These are phyloP conservation scores for Sinopyrophorus schimmeli DNA, from an alignment of 2,888 invertebrate genomes.

Conservation along the genomic window DNA sequence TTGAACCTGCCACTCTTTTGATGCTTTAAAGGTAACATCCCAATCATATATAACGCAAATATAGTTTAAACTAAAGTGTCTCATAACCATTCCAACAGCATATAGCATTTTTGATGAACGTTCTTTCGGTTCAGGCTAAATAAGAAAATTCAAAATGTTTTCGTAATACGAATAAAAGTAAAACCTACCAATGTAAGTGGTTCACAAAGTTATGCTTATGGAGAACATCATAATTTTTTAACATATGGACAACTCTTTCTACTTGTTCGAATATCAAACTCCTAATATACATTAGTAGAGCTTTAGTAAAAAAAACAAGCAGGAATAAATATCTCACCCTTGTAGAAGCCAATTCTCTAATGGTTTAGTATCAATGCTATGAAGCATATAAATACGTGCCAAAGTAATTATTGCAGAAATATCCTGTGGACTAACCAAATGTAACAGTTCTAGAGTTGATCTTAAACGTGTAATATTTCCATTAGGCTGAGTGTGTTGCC, in stretches of 20 bases:
- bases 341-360: conserved; percentile 48
- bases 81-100: conserved; percentile 74
- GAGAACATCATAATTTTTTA: conserved; percentile 53
- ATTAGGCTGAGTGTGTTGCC: conserved; percentile 57
- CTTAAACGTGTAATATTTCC: conserved; percentile 57
- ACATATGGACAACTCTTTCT: conserved; percentile 52
- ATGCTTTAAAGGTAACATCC: conserved; percentile 62
- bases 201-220: conserved; percentile 35
- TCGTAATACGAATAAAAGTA: too few species aligned
- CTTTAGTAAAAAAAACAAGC: too few species aligned
- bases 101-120: conserved; percentile 54
- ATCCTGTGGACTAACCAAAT: conserved; percentile 60
- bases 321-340: too few species aligned
- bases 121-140: conserved; percentile 29
- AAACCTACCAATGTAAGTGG: too few species aligned
- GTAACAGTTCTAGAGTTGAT: conserved; percentile 59
- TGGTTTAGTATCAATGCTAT: conserved; percentile 57
- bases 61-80: conserved; percentile 64
- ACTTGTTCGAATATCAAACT: too few species aligned
- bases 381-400: conserved; percentile 59
- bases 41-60: conserved; percentile 72
- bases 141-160: conserved; percentile 7
- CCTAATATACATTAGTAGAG: too few species aligned
- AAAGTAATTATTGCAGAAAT: conserved; percentile 57
- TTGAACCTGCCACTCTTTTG: conserved; percentile 60